Base-by-base conservation (phyloP, 1,140 invertebrate genomes). In the Drosophila sp. region DNA sequence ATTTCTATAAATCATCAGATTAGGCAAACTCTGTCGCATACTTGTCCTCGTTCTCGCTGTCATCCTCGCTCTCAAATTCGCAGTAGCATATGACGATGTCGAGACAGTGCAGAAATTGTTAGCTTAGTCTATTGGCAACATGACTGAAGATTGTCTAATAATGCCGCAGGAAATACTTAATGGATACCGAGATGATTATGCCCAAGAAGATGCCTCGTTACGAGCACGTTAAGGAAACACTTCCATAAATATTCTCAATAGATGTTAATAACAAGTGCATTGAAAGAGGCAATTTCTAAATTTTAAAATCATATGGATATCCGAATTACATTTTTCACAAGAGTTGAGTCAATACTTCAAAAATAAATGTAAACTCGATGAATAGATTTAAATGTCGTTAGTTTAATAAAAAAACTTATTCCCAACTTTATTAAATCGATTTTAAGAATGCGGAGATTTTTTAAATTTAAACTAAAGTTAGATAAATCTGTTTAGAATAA, bases 1-100 rank as follows among this genome's bases (percentile, higher is more conserved):
- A 80, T 81, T 81, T 84, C 74, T 78, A 87, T 87, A 87, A 87
- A 87, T 87, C 82, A 87, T 78, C 81, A 87, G 80, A 87, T 87
- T 87, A 87, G 78, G 76, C 77, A 83, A 79, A 83, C 78, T 66
- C 71, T 62, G 70, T 46, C 63, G 45, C 61, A 75, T 41, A 46
- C 18, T 38, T 27, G n/a, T 27, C 14, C 21, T 32, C 32, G 45
- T 9, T n/a, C 7, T 27, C 32, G 21, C 8, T 9, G 18, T 43
- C 40, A 5, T 27, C n/a, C 21, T 21, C 32, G 14, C 13, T 4
- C 43, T 48, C 11, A 4, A 8, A 7, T 5, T 21, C 14, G 32
- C 14, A 36, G 53, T 29, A 72, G 71, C 72, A 69, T 70, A 74
- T 74, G 71, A 73, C 69, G 64, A 40, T 50, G 50, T 56, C 32